Base-by-base conservation (phyloP, 1,140 invertebrate genomes). In the Drosophila punjabiensis region DNA sequence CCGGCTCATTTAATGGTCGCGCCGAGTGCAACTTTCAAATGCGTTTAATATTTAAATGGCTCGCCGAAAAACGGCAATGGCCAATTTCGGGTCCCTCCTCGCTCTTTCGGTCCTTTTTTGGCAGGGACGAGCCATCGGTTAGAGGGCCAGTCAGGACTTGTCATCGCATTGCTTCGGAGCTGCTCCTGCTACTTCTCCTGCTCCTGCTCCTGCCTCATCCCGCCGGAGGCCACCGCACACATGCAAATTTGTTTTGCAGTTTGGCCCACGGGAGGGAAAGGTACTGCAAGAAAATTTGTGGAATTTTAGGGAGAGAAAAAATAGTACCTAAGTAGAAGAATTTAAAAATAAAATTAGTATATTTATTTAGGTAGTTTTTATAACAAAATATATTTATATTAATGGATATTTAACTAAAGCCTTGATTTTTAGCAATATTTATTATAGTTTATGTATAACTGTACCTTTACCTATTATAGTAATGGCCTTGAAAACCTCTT, bases 31-130 rank as follows among this genome's bases (percentile, higher is more conserved):
- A 74, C 69, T 80, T 79, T 67, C 69, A 73, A 73, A 79, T 79
- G 77, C 77, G 77, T 79, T 79, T 79, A 79, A 79, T 79, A 79
- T 79, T 79, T 79, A 79, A 80, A 74, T 80, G 43, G 63, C 52
- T 30, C 28, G 47, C 47, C 61, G 48, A 66, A 63, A 77, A 77
- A 61, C 47, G 62, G 56, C 67, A 76, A 59, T 58, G 64, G 63
- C 62, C 52, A 79, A 80, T 62, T 77, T 47, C 47, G 53, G 45
- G 37, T 39, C 58, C 43, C 41, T 56, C 4, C 50, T n/a, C 24
- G 28, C 35, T 20, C 24, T 28, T 18, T 14, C 20, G 14, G 18
- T 41, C 41, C 48, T 28, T 50, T 50, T 47, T 52, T 52, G 48
- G 48, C 48, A 28, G 47, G 47, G 24, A 11, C 10, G 20, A 30